phyloP scores from a whole-genome alignment of 2,888 invertebrate species.

The Homarus gammarus region DNA sequence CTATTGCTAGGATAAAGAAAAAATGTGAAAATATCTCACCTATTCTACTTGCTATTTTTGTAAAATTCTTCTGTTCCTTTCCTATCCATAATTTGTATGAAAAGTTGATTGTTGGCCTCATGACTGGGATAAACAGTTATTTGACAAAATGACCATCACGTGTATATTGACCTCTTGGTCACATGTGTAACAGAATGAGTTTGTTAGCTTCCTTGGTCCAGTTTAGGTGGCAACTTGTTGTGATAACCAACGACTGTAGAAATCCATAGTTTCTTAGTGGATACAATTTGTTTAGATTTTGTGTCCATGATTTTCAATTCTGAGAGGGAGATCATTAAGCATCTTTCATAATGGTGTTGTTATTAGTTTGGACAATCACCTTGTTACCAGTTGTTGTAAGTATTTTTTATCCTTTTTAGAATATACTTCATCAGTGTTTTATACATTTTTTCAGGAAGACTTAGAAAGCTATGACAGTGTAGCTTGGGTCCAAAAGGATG shows the following conservation, averaged over 20 bases:
- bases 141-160: constrained; percentile 32
- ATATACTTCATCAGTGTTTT: constrained; percentile 43
- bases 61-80: constrained; percentile 35
- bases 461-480: constrained; percentile 33
- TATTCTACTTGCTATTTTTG: constrained; percentile 47
- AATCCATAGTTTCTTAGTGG: constrained; percentile 44
- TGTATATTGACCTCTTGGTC: constrained; percentile 38
- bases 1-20: constrained; percentile 44
- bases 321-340: constrained; percentile 21
- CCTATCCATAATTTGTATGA: constrained; percentile 31
- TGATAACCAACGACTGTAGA: constrained; percentile 59
- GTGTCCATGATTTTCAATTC: constrained; percentile 39
- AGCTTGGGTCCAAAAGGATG: constrained; percentile 50
- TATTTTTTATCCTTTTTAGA: constrained; percentile 53
- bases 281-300: constrained; percentile 39
- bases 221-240: constrained; percentile 51
- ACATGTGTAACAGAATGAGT: constrained; percentile 28
- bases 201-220: constrained; percentile 38
- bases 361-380: constrained; percentile 54
- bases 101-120: constrained; percentile 25
- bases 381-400: constrained; percentile 64
- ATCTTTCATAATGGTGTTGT: constrained; percentile 39
- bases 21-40: constrained; percentile 44
- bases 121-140: constrained; percentile 17
- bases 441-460: constrained; percentile 48